Conservation (phyloP, 2,888 invertebrate genomes). For the Teinopalpus imperialis region DNA sequence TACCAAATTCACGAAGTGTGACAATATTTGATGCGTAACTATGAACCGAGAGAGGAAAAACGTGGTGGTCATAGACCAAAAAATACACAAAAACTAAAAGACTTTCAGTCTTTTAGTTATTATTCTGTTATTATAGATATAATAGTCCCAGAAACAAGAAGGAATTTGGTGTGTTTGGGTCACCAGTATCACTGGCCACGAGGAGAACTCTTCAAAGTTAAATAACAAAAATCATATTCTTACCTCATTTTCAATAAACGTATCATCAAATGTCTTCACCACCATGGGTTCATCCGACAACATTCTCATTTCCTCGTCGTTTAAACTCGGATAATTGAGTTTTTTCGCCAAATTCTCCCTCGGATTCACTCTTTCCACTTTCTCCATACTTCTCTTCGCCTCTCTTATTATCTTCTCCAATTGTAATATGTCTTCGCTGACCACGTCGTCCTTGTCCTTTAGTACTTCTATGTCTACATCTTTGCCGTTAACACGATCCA, state of each 20-base stretch:
- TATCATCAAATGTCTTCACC: conserved; percentile 46
- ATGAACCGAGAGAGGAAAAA: no score
- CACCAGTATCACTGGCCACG: no score
- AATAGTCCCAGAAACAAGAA: no score
- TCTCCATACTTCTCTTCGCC: conserved; percentile 29
- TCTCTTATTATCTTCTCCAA: conserved; percentile 39
- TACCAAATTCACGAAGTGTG: no score
- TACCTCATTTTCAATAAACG: conserved; percentile 70
- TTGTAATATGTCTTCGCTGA: conserved; percentile 34
- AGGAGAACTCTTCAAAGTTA: no score
- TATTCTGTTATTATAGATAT: no score
- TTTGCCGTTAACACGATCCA: not conserved
- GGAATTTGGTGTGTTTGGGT: no score
- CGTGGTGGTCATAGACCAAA: no score
- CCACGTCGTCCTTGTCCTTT: conserved; percentile 27
- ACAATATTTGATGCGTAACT: no score
- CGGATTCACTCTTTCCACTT: conserved; percentile 7
- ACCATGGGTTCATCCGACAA: conserved; percentile 54
- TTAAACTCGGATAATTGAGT: conserved; percentile 42
- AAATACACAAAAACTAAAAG: no score
- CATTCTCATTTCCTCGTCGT: conserved; percentile 59
- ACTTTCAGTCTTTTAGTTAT: no score
- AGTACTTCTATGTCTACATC: conserved; percentile 38
- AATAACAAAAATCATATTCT: no score
- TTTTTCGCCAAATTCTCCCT: conserved; percentile 25